Evolutionary conservation across 2,797 vertebrate species (phyloP).

Genomic region (Xiphorhynchus erythropygius): DNA sequence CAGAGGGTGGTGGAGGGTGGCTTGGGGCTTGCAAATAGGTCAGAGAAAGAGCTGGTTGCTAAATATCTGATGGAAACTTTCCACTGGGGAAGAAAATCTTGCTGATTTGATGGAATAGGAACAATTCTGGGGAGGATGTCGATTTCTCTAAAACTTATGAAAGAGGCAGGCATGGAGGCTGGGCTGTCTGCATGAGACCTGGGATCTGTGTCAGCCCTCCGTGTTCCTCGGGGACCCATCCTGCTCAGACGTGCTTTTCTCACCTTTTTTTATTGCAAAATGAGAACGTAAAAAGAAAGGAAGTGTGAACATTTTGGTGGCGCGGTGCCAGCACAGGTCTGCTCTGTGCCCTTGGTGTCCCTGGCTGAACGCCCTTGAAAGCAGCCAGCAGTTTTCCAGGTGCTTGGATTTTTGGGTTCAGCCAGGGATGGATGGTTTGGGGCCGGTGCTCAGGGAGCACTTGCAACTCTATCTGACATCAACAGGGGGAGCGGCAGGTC

Average conservation of each 20-base stretch:
- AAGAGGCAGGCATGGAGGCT: neutral
- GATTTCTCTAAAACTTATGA: neutral
- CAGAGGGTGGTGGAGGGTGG: constrained; percentile 35
- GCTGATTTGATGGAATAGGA: constrained; percentile 53
- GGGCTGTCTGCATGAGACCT: neutral
- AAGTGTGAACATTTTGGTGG: neutral
- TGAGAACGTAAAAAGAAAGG: neutral
- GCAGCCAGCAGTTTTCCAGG: fast-evolving
- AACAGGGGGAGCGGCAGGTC: constrained; percentile 34
- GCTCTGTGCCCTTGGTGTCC: neutral
- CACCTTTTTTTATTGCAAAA: neutral
- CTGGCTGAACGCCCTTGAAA: neutral
- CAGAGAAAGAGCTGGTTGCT: constrained; percentile 35
- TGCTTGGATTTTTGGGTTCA: fast-evolving
- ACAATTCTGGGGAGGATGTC: neutral
- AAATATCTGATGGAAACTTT: constrained; percentile 36
- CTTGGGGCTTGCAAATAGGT: constrained; percentile 64
- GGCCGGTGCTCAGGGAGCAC: neutral
- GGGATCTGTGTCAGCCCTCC: neutral
- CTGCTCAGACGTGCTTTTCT: neutral
- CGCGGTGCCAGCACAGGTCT: neutral
- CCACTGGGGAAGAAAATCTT: constrained; percentile 40
- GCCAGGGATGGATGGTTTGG: neutral
- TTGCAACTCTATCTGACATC: constrained; percentile 9
- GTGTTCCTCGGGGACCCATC: fast-evolving